phyloP scores from a whole-genome alignment of 2,113 vertebrate species.

The Cairina moschata region DNA sequence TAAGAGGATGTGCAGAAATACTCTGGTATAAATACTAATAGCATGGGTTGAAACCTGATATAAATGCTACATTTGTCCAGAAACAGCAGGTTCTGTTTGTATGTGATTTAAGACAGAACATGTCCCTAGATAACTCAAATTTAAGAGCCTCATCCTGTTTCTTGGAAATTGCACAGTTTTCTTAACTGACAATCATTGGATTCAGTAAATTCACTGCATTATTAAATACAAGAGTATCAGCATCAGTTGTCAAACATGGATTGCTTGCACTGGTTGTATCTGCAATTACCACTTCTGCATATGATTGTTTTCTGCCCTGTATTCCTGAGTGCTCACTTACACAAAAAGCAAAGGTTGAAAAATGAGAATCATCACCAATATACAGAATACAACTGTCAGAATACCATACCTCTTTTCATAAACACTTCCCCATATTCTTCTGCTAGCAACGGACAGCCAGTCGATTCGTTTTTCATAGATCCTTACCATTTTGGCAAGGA shows the following conservation, averaged over 20 bases:
- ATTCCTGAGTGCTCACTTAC: neutral
- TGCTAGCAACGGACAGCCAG: constrained; percentile 81
- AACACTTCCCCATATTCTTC: constrained; percentile 84
- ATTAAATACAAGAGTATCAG: neutral
- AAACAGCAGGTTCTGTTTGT: neutral
- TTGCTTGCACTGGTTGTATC: neutral
- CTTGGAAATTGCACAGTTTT: neutral
- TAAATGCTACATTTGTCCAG: neutral
- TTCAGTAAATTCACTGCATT: neutral
- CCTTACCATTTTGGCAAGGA: constrained; percentile 67
- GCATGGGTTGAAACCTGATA: neutral
- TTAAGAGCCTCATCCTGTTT: neutral
- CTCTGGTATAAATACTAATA: neutral
- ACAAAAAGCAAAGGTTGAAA: neutral
- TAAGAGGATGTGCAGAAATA: neutral
- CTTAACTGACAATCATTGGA: neutral
- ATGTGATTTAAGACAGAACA: neutral
- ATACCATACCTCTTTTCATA: constrained; percentile 81
- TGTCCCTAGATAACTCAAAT: neutral
- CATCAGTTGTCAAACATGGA: neutral
- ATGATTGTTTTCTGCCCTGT: neutral
- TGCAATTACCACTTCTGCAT: neutral
- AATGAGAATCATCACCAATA: neutral
- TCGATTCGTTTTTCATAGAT: constrained; percentile 74
- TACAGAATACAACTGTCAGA: neutral